phyloP scores from a whole-genome alignment of 2,113 vertebrate genomes.

The Saguinus imperator region DNA sequence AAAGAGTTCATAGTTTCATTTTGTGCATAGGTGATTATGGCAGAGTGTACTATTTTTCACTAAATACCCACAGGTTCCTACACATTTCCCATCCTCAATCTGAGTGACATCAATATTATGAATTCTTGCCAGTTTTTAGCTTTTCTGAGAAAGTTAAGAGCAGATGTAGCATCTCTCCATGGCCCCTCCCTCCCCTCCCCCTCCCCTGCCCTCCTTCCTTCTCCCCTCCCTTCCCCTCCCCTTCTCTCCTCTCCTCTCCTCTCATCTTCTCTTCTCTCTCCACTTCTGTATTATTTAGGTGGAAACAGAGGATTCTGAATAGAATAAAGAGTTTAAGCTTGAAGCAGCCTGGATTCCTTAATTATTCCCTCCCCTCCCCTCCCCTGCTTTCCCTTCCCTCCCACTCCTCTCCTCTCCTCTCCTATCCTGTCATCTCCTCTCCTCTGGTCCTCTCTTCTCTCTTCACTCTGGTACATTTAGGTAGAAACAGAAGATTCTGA shows the following conservation, averaged over 20 bases:
- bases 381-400: fast-evolving
- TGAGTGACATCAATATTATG: not conserved
- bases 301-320: too few species aligned
- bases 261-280: too few species aligned
- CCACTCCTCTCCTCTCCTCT: not conserved
- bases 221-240: fast-evolving
- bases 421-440: not conserved
- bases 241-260: not conserved
- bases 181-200: not conserved
- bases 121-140: not conserved
- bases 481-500: not conserved
- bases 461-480: not conserved
- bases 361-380: too few species aligned
- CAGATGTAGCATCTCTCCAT: not conserved
- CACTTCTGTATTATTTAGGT: too few species aligned
- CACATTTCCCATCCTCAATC: not conserved
- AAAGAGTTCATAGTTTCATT: not conserved
- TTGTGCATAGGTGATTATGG: not conserved
- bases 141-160: not conserved
- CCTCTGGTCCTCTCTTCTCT: too few species aligned
- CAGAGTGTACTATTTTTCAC: not conserved
- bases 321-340: too few species aligned
- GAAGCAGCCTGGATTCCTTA: too few species aligned
- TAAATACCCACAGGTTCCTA: not conserved
- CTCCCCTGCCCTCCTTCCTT: fast-evolving